Evolutionary conservation across 2,888 invertebrate species (phyloP), one percentile per base, ranked within the genome.

Genomic region (Acleris sparsana): DNA sequence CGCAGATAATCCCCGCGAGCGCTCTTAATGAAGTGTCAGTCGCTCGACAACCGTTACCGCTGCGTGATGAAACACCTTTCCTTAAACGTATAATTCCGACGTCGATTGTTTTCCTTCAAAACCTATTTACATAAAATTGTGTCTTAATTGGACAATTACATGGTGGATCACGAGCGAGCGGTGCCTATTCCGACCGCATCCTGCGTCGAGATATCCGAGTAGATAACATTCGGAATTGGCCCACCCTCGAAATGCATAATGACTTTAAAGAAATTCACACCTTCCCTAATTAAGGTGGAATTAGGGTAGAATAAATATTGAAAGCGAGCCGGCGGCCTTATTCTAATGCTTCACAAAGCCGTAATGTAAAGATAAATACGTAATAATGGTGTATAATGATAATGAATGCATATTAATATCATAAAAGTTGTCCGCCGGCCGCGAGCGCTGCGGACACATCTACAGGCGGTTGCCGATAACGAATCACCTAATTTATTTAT

Each of bases 121-220:
- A 71, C 64, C 70, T 83, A 89, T 91, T 90, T 88, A 85, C 88
- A 90, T 90, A 86, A 86, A 89, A 88, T 86, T 86, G 78, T 82
- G 82, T 78, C 79, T 86, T 89, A 92, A 92, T 91, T 91, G 88
- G 90, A 86, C 89, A 88, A 91, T 92, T 90, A 91, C 87, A 87
- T 80, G 86, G 83, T 84, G 83, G 80, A 82, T 84, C 85, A 78
- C 70, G 72, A 76, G 74, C 78, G 72, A 74, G 80, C 75, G 80
- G 80, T 80, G 84, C 84, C 85, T 87, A 86, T 85, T 80, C 77
- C 81, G 77, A 79, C 84, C 85, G 79, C 87, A 84, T 88, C 87
- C 86, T 86, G 86, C 80, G 74, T 83, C 74, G 74, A 87, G 88
- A 89, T 89, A 87, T 84, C 74, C 72, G 70, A 77, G 72, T 64